These are phyloP conservation scores for Onychorhynchus coronatus DNA, from an alignment of 2,113 vertebrate species.

Conservation along the genomic window DNA sequence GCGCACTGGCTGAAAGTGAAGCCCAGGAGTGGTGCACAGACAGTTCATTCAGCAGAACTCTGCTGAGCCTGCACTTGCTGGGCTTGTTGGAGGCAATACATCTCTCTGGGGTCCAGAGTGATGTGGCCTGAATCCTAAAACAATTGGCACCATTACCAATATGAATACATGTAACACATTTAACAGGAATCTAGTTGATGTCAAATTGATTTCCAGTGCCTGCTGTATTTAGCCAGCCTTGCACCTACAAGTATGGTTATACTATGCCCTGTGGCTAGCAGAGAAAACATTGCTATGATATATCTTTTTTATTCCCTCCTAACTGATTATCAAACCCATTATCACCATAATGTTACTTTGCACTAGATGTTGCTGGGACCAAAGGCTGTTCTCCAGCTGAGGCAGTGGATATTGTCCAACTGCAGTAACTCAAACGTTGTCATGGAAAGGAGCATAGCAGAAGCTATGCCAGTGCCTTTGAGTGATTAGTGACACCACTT, in stretches of 20 bases:
- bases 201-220: background rate
- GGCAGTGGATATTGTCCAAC: background rate
- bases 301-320: background rate
- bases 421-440: accelerated
- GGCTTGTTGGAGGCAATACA: accelerated
- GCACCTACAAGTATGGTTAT: background rate
- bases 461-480: background rate
- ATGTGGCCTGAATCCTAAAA: background rate
- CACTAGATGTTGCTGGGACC: background rate
- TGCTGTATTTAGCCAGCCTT: background rate
- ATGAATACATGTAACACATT: background rate
- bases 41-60: background rate
- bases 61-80: background rate
- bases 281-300: background rate
- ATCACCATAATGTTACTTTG: background rate
- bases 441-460: background rate
- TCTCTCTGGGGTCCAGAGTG: background rate
- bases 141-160: background rate
- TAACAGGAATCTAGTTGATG: background rate
- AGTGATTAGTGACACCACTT: background rate
- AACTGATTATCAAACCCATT: background rate
- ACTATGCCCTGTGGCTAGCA: background rate
- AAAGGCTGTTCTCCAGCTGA: background rate
- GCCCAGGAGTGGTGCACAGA: background rate
- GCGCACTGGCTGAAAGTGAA: background rate